Evolutionary conservation across 2,888 invertebrate species (phyloP).

Genomic region (Chloromyia formosa): DNA sequence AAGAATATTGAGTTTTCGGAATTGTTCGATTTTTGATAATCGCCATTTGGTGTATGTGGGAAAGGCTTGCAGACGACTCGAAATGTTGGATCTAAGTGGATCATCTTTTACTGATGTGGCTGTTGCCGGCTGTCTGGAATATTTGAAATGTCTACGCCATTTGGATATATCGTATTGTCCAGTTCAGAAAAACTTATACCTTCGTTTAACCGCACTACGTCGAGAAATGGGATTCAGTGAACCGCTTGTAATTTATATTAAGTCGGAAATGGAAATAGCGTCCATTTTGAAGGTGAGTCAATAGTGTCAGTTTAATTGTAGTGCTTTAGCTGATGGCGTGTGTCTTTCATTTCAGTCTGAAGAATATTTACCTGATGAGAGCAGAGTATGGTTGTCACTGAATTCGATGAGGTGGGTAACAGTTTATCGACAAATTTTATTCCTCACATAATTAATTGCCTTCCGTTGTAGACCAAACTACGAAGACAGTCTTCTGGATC

Average conservation of each 20-base stretch:
- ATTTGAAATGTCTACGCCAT: background rate
- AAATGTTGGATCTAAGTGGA: conserved; percentile 21
- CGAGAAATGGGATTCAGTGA: background rate
- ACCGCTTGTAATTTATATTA: background rate
- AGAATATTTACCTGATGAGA: background rate
- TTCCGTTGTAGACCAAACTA: background rate
- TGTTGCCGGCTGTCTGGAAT: background rate
- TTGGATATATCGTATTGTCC: conserved; percentile 18
- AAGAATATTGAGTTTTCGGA: conserved; percentile 7
- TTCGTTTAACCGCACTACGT: background rate
- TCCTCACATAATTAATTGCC: background rate
- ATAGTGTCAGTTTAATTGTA: too few species aligned
- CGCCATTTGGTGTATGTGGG: background rate
- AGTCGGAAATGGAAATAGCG: background rate
- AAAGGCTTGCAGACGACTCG: conserved; percentile 1
- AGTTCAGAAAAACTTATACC: background rate
- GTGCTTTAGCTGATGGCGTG: too few species aligned
- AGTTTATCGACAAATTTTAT: background rate
- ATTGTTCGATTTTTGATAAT: background rate
- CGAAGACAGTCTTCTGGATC: background rate
- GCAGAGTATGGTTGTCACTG: background rate
- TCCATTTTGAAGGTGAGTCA: background rate
- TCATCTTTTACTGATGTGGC: background rate
- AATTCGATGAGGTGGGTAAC: background rate
- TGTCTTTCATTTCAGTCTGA: background rate